Evolutionary conservation across 2,888 invertebrate genomes (phyloP), one percentile per base, ranked within the genome.

Genomic region (Papilio gigon): DNA sequence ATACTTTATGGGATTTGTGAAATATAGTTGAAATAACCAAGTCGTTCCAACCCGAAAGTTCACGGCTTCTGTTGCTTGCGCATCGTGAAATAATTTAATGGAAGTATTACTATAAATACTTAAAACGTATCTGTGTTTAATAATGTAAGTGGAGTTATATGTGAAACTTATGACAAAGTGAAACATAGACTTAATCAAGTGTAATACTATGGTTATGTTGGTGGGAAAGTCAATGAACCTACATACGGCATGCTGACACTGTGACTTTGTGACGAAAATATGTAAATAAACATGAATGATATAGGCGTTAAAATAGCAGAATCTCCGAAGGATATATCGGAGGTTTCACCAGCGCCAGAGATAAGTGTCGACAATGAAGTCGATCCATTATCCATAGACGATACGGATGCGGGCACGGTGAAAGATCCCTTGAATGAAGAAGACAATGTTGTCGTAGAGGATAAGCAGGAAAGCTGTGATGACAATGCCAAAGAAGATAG

Each of bases 231-330:
- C 89, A 85, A 79, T 86, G 86, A 88, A 88, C 86, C 81, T 84
- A 76, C 74, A 77, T 81, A 83, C 88, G 84, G 88, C 86, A 83
- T 89, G 86, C 85, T 87, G 86, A 87, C 84, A 81, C 84, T 85
- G 88, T 87, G 87, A 84, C 82, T 85, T 77, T 82, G 83, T 82
- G 84, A 83, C 84, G 85, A 82, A 91, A 92, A 87, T 89, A 92
- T 92, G 91, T 91, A 90, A 90, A 90, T 91, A 91, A 92, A 90
- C 90, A 92, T 92, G 91, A 91, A 91, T 85, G 90, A 90, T 89
- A 87, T 87, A 87, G 88, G 84, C 79, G 84, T 88, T 78, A 90
- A 90, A 86, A 84, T 85, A 86, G 87, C 85, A 80, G 90, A 89
- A 84, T 85, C 88, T 81, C 85, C 84, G 74, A 89, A 89, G 82